Evolutionary conservation across 2,888 invertebrate genomes (phyloP), one percentile per base, ranked within the genome.

Genomic region (Lymantria dispar): DNA sequence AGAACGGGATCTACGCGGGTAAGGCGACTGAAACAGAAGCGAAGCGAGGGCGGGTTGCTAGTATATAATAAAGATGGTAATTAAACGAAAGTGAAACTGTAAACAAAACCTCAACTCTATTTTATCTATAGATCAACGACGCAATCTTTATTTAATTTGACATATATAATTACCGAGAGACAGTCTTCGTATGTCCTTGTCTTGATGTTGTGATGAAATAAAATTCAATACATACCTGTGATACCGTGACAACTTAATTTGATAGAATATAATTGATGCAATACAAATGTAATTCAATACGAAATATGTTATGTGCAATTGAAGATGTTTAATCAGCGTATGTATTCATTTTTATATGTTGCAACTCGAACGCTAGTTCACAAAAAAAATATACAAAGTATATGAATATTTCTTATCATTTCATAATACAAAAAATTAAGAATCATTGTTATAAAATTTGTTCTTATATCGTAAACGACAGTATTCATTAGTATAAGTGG

Each of bases 401-500:
- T 11, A 44, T n/a, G 45, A 45, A 41, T 13, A n/a, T 29, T 37
- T 41, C 38, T n/a, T 14, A n/a, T 12, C 15, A 30, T 15, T 44
- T 39, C 14, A 0, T 7, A 37, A 39, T 10, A 3, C 13, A 38
- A 36, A 39, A 43, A 37, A n/a, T n/a, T 39, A 22, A 14, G 12
- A 41, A 29, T 7, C 36, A 38, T 9, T 42, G 11, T 22, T 22
- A 38, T 22, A 22, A 22, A 22, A 22, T 22, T 22, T 5, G 2
- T 22, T 22, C 3, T 22, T 2, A 22, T 22, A 22, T 22, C 22
- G 70, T 76, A 83, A 22, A 77, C 72, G 74, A 80, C 76, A 76
- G 58, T 64, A 64, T 72, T 79, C 78, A 85, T 85, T 81, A 83
- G 70, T 70, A 62, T 70, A 72, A 72, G 65, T 66, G 72, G 52